Evolutionary conservation across 2,797 vertebrate genomes (phyloP).

Genomic region (Gallirallus australis): DNA sequence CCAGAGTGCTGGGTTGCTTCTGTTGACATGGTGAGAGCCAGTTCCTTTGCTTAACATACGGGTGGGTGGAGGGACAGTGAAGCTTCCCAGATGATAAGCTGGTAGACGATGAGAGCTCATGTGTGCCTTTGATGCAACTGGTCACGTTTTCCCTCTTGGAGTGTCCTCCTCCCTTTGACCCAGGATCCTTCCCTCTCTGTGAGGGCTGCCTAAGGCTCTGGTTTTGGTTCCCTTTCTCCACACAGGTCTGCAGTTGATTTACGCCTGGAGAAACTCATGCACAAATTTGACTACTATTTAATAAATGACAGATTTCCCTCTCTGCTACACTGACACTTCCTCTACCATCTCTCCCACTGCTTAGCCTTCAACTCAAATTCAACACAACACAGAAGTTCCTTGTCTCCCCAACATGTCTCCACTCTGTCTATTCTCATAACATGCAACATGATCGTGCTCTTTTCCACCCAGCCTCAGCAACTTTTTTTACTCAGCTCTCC

Average conservation of each 20-base stretch:
- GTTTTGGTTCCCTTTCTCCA: background rate
- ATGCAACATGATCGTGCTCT: background rate
- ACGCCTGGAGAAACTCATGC: background rate
- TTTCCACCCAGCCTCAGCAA: background rate
- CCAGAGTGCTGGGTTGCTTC: background rate
- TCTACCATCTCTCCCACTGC: background rate
- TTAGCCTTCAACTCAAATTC: conserved; percentile 6
- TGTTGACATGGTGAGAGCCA: background rate
- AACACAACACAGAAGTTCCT: background rate
- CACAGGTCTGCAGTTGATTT: conserved; percentile 10
- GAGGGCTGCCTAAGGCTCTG: background rate
- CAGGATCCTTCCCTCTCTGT: background rate
- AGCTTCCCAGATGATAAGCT: background rate
- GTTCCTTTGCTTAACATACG: background rate
- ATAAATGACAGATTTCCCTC: conserved; percentile 47
- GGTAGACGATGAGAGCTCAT: background rate
- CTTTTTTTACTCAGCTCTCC: conserved; percentile 7
- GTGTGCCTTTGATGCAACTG: background rate
- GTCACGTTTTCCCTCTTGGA: background rate
- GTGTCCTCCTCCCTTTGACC: background rate
- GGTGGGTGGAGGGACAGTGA: background rate
- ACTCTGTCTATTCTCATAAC: background rate
- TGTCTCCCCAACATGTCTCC: background rate
- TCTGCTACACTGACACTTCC: background rate
- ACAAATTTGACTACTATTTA: conserved; percentile 26